Base-by-base conservation (phyloP, 2,113 vertebrate species). In the Ctenomys sociabilis region DNA sequence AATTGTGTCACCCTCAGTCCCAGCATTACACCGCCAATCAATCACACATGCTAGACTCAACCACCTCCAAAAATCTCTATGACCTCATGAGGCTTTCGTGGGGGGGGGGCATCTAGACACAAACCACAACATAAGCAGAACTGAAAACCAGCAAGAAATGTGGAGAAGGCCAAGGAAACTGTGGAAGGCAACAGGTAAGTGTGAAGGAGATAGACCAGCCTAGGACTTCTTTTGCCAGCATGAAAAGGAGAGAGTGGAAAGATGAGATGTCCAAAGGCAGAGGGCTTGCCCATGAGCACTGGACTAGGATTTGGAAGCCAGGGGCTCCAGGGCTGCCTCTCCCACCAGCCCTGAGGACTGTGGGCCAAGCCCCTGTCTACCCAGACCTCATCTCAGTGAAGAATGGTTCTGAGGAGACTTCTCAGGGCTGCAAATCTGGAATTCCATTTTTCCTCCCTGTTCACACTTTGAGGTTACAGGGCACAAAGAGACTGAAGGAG, bases 151-250 rank as follows among this genome's bases (percentile, higher is more conserved):
- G 64, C 0, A 40, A 63, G 21, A 26, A 57, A 49, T 24, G 3
- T 26, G 32, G 45, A 57, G 30, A 91, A 59, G 43, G 12, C 26
- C 57, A 45, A 52, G 19, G 9, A 89, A 63, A 54, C 54, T 52
- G 0, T 3, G 45, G 64, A n/a, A 73, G 40, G 43, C 45, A 26
- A 22, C 0, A 0, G 12, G 35, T 88, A 9, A 40, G 19, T 13
- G 40, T 90, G 9, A 88, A n/a, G 17, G n/a, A 84, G 24, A 13
- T 40, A 30, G 49, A 32, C 24, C 52, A n/a, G 30, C 9, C 43
- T 30, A 40, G 17, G 24, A 28, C 2, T 77, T 45, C 57, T 26
- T 24, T 0, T 11, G 28, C 52, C 2, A 0, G 28, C n/a, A 37
- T 13, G 68, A 77, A 54, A 57, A 91, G 3, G 24, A 12, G 35